Evolutionary conservation across 2,888 invertebrate species (phyloP).

Genomic region (Sialis fuliginosa): DNA sequence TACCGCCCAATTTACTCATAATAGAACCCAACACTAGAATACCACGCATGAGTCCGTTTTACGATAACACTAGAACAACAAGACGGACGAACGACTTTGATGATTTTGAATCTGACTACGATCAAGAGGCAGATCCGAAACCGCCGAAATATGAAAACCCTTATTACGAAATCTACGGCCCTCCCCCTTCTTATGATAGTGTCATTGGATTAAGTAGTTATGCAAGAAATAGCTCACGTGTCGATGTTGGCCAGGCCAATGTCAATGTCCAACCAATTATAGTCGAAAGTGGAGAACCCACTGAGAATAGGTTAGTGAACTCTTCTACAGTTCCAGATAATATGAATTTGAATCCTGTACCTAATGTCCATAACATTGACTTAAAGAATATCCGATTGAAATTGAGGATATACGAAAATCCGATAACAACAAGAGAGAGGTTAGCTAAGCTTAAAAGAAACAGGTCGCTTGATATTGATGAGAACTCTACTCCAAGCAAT

Average conservation of each 20-base stretch:
- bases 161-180: conserved; percentile 28
- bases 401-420: neutral
- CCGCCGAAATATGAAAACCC: conserved; percentile 12
- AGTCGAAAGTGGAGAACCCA: neutral
- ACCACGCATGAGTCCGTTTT: no score
- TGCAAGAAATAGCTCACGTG: neutral
- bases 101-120: conserved; percentile 7
- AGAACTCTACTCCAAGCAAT: no score
- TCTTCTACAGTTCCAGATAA: neutral
- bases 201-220: conserved; percentile 16
- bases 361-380: no score
- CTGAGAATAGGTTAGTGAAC: neutral
- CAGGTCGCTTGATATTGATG: neutral
- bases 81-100: conserved; percentile 4
- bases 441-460: neutral
- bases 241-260: neutral
- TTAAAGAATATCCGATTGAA: neutral
- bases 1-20: no score
- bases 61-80: no score
- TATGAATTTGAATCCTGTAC: neutral
- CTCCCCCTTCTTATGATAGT: conserved; percentile 30
- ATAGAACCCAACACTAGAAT: no score
- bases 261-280: neutral
- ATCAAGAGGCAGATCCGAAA: conserved; percentile 7
- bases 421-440: neutral